Base-by-base conservation (phyloP, 1,140 invertebrate species). In the Lerema accius region DNA sequence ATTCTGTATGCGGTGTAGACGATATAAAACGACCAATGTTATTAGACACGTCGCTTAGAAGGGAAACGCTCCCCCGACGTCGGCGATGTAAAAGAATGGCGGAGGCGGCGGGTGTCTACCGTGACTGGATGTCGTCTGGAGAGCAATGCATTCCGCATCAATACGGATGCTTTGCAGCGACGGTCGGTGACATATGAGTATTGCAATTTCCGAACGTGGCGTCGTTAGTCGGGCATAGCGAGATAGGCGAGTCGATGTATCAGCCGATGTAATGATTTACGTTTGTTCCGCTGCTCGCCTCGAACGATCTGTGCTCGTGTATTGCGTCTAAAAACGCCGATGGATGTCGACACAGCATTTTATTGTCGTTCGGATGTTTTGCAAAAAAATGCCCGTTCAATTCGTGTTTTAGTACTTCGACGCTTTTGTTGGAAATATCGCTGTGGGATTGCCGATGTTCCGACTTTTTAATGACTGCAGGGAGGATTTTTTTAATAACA, bases 121-220 rank as follows among this genome's bases (percentile, higher is more conserved):
- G 49, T 69, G 14, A n/a, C 51, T 69, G 69, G 71, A 35, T 50
- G 50, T 45, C 50, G 50, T 63, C 45, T 58, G 42, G 63, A 63
- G 69, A 64, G 67, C 69, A 71, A 73, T 69, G 69, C 70, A 68
- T 76, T 71, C 64, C 63, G 51, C 69, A 74, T 78, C 78, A 80
- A 80, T 80, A 77, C 71, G 74, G 67, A 69, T 70, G 66, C 72
- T 76, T 71, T 64, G 72, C 67, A 71, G 65, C 69, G 69, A 69
- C 69, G 69, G 67, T 71, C 73, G 65, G 78, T 85, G 81, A 84
- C 84, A 84, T 80, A 82, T 78, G 80, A 84, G 79, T 80, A 84
- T 84, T 79, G 78, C 79, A 84, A 86, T 86, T 87, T 87, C 80
- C 80, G 78, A 84, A 75, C 68, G 76, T 69, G 62, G 67, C 69